These are phyloP conservation scores for Pedionomus torquatus DNA, from an alignment of 2,113 vertebrate species.

Conservation along the genomic window DNA sequence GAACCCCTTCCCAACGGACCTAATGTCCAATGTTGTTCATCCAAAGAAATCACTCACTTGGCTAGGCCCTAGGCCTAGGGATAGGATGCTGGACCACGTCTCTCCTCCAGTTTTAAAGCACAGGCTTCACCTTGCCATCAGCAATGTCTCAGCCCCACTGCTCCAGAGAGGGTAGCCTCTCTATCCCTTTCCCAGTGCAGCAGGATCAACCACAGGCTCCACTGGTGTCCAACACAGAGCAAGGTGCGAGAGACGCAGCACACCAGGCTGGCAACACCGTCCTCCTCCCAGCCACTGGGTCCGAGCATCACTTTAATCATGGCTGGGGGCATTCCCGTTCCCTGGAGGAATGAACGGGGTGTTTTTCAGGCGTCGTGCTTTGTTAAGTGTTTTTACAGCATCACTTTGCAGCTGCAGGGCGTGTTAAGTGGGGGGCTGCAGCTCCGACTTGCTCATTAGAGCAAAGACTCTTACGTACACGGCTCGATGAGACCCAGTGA, in stretches of 20 bases:
- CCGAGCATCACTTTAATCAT: not conserved
- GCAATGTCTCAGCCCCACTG: not conserved
- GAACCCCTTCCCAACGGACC: not conserved
- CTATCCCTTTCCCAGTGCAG: not conserved
- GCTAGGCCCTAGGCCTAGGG: not conserved
- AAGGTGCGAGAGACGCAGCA: fast-evolving
- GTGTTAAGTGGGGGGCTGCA: not conserved
- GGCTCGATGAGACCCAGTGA: fast-evolving
- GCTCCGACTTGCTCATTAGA: not conserved
- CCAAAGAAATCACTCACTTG: not conserved
- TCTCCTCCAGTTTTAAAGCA: not conserved
- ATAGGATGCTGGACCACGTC: not conserved
- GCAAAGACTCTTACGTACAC: fast-evolving
- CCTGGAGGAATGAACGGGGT: not conserved
- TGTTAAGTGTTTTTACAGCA: not conserved
- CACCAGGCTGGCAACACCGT: not conserved
- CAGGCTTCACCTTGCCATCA: not conserved
- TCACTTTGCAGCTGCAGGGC: slow-evolving; percentile 6
- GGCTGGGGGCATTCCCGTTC: not conserved
- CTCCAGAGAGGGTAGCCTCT: not conserved
- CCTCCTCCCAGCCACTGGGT: fast-evolving
- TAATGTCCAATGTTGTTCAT: not conserved
- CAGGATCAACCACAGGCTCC: not conserved
- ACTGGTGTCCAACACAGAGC: not conserved
- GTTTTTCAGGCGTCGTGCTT: not conserved